Base-by-base conservation (phyloP, 2,888 invertebrate species). In the Amphipoea oculea region DNA sequence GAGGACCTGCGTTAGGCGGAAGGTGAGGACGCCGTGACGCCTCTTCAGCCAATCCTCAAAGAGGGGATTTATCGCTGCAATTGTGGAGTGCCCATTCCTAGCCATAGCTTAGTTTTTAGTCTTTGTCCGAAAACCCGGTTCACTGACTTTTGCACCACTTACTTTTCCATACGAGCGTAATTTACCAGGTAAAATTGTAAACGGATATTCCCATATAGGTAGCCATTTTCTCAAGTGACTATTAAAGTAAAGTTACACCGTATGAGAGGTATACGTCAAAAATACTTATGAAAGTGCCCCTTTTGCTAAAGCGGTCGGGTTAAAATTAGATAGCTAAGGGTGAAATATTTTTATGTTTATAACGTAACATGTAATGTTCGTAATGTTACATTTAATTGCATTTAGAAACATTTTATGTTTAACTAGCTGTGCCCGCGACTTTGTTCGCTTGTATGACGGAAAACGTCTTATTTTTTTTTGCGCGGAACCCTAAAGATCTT, bases 231-330 rank as follows among this genome's bases (percentile, higher is more conserved):
- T 77, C 72, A 78, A 87, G 73, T 73, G 80, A 75, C 75, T 87
- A 80, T 84, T 77, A 80, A 87, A 69, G 45, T 84, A 69, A 84
- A 77, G 73, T 85, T 71, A 87, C 54, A 73, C 75, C 63, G 75
- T 62, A 73, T 69, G 76, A 73, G 63, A 63, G 72, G 12, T 73
- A 42, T 79, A 86, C 80, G 76, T 88, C 80, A 77, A 78, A 88
- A 83, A 84, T 88, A 84, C 84, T 86, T 84, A 86, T 77, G 78
- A 86, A 88, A 88, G 83, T 88, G 76, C 76, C 67, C 4, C 42
- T 60, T 73, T 63, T 48, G 20, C 67, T 88, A 42, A 88, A 80
- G 67, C 11, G 78, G 69, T 69, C 4, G 63, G 68, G 68, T 54
- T 79, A 69, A 69, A 79, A 78, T 78, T 76, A 76, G 68, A 82